phyloP scores from a whole-genome alignment of 2,797 vertebrate genomes.

The Microctenopoma steveboyesi region DNA sequence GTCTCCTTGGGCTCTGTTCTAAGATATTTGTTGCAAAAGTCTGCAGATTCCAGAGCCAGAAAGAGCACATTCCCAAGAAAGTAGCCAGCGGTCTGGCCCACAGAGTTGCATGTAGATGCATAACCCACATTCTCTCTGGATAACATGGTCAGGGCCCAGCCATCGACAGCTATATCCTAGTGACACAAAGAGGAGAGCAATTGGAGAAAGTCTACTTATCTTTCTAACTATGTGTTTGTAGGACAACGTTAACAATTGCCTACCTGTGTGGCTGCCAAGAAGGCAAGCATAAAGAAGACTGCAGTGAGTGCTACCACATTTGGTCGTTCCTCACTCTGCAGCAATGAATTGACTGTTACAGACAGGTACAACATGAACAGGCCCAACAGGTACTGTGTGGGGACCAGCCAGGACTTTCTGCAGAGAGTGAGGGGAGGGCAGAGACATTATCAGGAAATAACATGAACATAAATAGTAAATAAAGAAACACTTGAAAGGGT shows the following conservation, averaged over 20 bases:
- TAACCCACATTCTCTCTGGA: slow-evolving; percentile 97
- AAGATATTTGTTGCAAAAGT: slow-evolving; percentile 98
- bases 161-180: slow-evolving; percentile 95
- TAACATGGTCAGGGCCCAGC: slow-evolving; percentile 98
- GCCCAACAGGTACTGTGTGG: slow-evolving; percentile 95
- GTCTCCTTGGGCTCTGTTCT: slow-evolving; percentile 87
- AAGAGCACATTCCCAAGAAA: slow-evolving; percentile 98
- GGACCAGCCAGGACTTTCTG: slow-evolving; percentile 96
- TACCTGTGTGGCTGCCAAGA: slow-evolving; percentile 94
- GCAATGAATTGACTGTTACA: slow-evolving; percentile 85
- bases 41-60: slow-evolving; percentile 93
- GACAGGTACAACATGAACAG: slow-evolving; percentile 97
- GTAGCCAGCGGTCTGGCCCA: slow-evolving; percentile 98
- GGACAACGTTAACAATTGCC: not conserved
- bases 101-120: slow-evolving; percentile 98
- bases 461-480: not conserved
- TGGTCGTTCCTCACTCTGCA: slow-evolving; percentile 84
- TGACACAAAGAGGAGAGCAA: slow-evolving; percentile 50
- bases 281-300: slow-evolving; percentile 95
- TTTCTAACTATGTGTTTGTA: not conserved
- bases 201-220: not conserved
- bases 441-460: not conserved
- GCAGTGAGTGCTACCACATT: slow-evolving; percentile 88
- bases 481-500: not conserved
- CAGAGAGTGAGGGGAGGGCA: not conserved